Conservation (phyloP, 2,888 invertebrate species). For the Cistogaster globosa region DNA sequence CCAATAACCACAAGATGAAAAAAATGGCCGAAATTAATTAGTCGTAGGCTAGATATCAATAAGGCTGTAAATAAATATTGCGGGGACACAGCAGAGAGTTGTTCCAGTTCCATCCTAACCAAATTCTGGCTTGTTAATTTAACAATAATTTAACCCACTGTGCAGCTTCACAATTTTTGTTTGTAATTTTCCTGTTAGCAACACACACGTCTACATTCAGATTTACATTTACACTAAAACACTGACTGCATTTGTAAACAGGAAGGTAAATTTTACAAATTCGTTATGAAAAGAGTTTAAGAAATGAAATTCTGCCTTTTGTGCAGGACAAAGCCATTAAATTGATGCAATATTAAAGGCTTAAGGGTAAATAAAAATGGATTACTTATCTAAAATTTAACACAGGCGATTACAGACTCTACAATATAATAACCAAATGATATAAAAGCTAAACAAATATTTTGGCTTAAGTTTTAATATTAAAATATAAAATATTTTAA, state of each 20-base stretch:
- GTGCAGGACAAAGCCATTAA: slow-evolving; percentile 44
- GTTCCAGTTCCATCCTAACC: too few relatives aligned
- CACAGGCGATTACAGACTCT: slow-evolving; percentile 39
- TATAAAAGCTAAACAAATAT: slow-evolving; percentile 33
- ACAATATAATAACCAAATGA: slow-evolving; percentile 33
- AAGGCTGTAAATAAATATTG: too few relatives aligned
- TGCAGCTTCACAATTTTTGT: slow-evolving; percentile 1
- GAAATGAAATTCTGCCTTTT: slow-evolving; percentile 45
- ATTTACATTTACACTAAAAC: not conserved
- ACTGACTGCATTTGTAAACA: slow-evolving; percentile 32
- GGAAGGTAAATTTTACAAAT: slow-evolving; percentile 29
- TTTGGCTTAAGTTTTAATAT: slow-evolving; percentile 18
- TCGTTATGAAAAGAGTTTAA: slow-evolving; percentile 35
- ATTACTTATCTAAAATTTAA: slow-evolving; percentile 22
- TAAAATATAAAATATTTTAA: slow-evolving; percentile 6
- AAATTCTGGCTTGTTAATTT: not conserved
- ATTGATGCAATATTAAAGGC: slow-evolving; percentile 40
- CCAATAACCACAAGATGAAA: too few relatives aligned
- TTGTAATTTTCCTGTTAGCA: slow-evolving; percentile 25
- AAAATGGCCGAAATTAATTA: too few relatives aligned
- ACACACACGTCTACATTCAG: not conserved
- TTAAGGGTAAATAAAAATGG: slow-evolving; percentile 48
- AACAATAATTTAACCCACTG: slow-evolving; percentile 5
- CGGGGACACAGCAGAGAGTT: too few relatives aligned
- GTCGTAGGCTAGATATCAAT: too few relatives aligned